phyloP scores from a whole-genome alignment of 2,113 vertebrate genomes.

The Eurypyga helias region DNA sequence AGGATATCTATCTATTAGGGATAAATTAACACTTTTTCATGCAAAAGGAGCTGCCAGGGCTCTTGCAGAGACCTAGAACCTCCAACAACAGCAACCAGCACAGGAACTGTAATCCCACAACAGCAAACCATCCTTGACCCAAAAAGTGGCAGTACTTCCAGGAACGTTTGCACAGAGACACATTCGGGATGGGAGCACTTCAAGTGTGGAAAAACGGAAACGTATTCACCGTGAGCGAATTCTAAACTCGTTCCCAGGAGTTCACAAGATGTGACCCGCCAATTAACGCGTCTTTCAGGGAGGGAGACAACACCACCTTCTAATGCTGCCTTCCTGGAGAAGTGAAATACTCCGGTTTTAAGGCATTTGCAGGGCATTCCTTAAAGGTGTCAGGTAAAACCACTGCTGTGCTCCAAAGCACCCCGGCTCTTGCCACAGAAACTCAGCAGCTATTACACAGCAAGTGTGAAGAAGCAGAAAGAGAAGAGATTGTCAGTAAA shows the following conservation, averaged over 20 bases:
- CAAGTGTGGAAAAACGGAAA: neutral
- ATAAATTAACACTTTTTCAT: neutral
- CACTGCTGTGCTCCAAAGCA: neutral
- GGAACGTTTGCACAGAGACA: neutral
- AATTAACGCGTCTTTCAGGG: neutral
- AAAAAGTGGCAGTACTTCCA: neutral
- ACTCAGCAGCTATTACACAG: slow-evolving; percentile 4
- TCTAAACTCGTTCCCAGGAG: neutral
- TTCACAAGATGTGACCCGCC: neutral
- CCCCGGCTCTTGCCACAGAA: neutral
- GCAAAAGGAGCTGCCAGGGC: neutral
- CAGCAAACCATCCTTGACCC: neutral
- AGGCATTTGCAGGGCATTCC: neutral
- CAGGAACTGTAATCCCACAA: neutral
- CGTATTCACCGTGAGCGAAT: neutral
- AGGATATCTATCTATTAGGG: too few relatives aligned
- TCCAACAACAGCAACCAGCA: neutral
- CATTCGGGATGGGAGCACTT: neutral
- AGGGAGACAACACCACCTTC: neutral
- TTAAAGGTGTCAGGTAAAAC: neutral
- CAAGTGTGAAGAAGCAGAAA: slow-evolving; percentile 12
- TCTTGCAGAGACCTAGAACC: neutral
- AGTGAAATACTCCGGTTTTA: neutral
- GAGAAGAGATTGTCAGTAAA: neutral
- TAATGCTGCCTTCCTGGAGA: neutral